phyloP scores from a whole-genome alignment of 2,797 vertebrate species.

The Megalops cyprinoides region DNA sequence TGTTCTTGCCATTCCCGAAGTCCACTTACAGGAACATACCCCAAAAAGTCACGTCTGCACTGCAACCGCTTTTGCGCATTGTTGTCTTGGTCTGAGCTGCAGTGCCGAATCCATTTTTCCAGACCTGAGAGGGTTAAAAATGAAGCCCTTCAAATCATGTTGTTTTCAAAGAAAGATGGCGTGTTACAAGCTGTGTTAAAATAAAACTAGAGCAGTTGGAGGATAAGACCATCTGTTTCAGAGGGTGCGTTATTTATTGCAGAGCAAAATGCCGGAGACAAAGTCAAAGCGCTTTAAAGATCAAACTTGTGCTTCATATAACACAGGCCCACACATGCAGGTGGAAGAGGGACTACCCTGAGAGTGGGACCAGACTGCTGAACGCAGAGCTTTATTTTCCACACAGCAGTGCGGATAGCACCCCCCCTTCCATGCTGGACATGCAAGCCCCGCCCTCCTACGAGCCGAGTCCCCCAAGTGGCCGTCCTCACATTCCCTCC shows the following conservation, averaged over 20 bases:
- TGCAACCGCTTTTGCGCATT: too few relatives aligned
- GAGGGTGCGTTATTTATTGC: background rate
- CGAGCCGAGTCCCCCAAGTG: background rate
- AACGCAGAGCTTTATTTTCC: background rate
- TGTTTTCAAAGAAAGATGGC: background rate
- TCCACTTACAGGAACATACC: too few relatives aligned
- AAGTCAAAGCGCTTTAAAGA: background rate
- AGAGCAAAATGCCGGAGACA: background rate
- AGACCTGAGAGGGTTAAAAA: background rate
- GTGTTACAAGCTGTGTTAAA: background rate
- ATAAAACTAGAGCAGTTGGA: background rate
- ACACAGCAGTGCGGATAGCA: background rate
- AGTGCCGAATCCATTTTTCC: too few relatives aligned
- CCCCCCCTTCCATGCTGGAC: background rate
- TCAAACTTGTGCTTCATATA: background rate
- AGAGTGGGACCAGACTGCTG: background rate
- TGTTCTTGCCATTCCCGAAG: too few relatives aligned
- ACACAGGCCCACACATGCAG: background rate
- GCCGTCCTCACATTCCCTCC: background rate
- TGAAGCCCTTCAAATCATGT: background rate
- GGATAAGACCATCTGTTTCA: background rate
- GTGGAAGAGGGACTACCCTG: background rate
- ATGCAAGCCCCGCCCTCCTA: background rate
- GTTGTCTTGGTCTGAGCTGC: too few relatives aligned
- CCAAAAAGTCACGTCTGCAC: too few relatives aligned